These are phyloP conservation scores for Umimayanthus kanabou DNA, from an alignment of 92 coral and sea anemone species.

Conservation along the genomic window DNA sequence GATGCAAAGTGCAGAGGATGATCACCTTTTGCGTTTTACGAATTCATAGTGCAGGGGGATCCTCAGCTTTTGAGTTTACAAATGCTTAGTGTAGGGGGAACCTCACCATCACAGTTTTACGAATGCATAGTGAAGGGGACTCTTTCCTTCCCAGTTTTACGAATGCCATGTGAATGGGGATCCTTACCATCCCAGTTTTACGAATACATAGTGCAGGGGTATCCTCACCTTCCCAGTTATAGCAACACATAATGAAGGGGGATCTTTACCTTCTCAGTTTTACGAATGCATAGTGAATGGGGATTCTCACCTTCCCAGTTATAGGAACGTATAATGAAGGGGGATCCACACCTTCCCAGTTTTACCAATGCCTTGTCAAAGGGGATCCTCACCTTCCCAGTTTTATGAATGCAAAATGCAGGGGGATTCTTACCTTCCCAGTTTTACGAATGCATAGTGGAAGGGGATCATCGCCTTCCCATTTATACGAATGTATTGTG, in stretches of 20 bases:
- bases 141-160: slow-evolving; percentile 36
- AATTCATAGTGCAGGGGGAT: slow-evolving; percentile 80
- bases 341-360: slow-evolving; percentile 57
- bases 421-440: slow-evolving; percentile 36
- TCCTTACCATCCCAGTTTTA: slow-evolving; percentile 64
- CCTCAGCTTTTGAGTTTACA: slow-evolving; percentile 28
- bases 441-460: slow-evolving; percentile 77
- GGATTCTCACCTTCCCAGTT: slow-evolving; percentile 67
- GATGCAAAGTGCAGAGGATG: too few species aligned
- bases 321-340: slow-evolving; percentile 76
- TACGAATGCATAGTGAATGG: slow-evolving; percentile 78
- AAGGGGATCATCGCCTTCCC: slow-evolving; percentile 61
- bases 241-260: slow-evolving; percentile 82
- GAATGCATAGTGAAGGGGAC: slow-evolving; percentile 80
- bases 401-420: not conserved
- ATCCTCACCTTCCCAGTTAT: slow-evolving; percentile 65
- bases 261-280: slow-evolving; percentile 65
- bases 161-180: too few species aligned
- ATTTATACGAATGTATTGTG: too few species aligned
- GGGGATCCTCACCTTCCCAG: slow-evolving; percentile 41
- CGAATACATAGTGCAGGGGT: slow-evolving; percentile 79
- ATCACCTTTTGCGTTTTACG: slow-evolving; percentile 34
- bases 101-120: slow-evolving; percentile 62
- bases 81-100: not conserved
- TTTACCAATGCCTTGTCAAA: too few species aligned